Base-by-base conservation (phyloP, 1,140 invertebrate genomes). In the Brachionus sp. region DNA sequence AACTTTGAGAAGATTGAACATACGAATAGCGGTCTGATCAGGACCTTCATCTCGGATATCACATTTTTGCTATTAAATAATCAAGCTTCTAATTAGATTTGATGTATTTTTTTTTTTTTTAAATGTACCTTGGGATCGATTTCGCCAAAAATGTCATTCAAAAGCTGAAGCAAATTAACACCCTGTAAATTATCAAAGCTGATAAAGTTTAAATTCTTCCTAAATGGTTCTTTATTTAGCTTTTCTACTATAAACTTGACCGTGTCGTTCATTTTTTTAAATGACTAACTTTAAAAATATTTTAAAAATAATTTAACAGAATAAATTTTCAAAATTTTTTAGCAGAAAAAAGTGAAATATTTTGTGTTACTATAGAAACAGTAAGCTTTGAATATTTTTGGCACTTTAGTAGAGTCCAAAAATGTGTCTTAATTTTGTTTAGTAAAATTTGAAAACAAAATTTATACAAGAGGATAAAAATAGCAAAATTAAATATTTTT, bases 121-220 rank as follows among this genome's bases (percentile, higher is more conserved):
- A 50, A n/a, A 68, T 85, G 3, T 86, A 90, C 90, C 86, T 91
- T 91, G 70, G 89, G 86, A 85, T 93, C 92, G 87, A 93, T 91
- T 85, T 92, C 91, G 10, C 90, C 88, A 82, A 93, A 88, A 0
- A 93, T 90, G 89, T 93, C 92, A 85, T 90, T 92, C 3, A 93
- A 86, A 82, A 93, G 88, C 89, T 95, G 94, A 66, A 95, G 86
- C 64, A 95, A 88, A 85, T 93, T 92, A 75, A 93, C 92, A 33
- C 92, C 91, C 83, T 91, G 91, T 57, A 95, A 87, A n/a, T 93
- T 91, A 90, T 95, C 94, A 89, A 95, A 95, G 83, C 93, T 93
- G 85, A 95, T 94, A 73, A 95, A 88, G 86, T 94, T 95, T 85
- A 93, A 94, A 85, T 92, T 93, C 86, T 92, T 93, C 75, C 91